These are phyloP conservation scores for Pteronotus mesoamericanus DNA, from an alignment of 2,797 vertebrate species.

Conservation along the genomic window DNA sequence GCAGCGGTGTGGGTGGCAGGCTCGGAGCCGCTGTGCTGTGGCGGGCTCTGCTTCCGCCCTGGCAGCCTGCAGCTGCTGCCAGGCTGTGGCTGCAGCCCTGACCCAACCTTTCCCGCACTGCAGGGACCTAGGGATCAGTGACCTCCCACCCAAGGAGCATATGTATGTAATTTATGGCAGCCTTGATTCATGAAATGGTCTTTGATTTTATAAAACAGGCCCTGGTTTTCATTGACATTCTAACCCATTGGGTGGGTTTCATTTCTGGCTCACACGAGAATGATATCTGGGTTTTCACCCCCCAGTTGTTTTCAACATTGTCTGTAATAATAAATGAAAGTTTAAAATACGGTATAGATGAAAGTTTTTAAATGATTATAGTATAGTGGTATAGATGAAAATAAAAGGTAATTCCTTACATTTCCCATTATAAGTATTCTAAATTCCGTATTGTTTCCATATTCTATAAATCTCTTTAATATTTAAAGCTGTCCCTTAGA, in stretches of 20 bases:
- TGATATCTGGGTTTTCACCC: neutral
- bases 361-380: neutral
- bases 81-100: neutral
- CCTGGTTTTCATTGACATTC: neutral
- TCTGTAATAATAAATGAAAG: neutral
- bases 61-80: neutral
- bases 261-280: neutral
- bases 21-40: neutral
- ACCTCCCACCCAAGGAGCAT: too few species aligned
- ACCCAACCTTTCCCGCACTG: too few species aligned
- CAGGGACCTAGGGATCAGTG: neutral
- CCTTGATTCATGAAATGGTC: neutral
- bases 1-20: neutral
- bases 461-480: neutral
- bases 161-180: neutral
- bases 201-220: neutral
- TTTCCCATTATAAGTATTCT: constrained; percentile 5
- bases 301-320: neutral
- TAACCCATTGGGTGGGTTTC: neutral
- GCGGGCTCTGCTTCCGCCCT: neutral
- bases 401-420: neutral
- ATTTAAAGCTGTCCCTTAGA: neutral
- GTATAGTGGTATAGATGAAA: neutral
- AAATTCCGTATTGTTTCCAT: constrained; percentile 13
- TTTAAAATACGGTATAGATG: neutral